Evolutionary conservation across 1,140 invertebrate species (phyloP), one percentile per base, ranked within the genome.

Genomic region (Rhagoletis pomonella): DNA sequence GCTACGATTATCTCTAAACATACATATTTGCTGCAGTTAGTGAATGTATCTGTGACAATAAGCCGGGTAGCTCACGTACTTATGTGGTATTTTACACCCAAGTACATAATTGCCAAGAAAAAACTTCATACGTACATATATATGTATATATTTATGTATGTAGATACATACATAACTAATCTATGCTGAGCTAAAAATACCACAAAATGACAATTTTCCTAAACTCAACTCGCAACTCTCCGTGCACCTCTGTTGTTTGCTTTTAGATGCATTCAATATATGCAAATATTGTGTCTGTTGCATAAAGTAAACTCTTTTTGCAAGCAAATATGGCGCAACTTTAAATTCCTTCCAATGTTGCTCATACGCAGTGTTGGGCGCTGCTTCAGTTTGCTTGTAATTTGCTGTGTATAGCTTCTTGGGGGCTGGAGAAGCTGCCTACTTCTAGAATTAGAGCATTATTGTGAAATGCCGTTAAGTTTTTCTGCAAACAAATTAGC

Each of bases 331-430:
- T 55, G 50, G 50, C 50, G 10, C 50, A 55, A 55, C 50, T 55
- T 55, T 7, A 55, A 55, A 55, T 55, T 55, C 50, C 5, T 55
- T 55, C 50, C 2, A 0, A 7, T 55, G 50, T 55, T 81, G 47
- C 73, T 81, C 73, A 81, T 81, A 81, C 73, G 73, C 73, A 42
- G 7, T 55, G 73, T 81, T 81, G 73, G 73, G 42, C 69, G 69
- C 47, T 55, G 50, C 50, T 55, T 55, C 10, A 55, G 50, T 55
- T 67, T 19, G 19, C 39, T 3, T 42, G 44, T 14, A 44, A 73
- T 73, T 81, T 81, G n/a, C 47, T 19, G 73, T 81, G 50, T 81
- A 81, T 55, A 10, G 47, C 69, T n/a, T 4, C 7, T 6, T 17
- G 4, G 17, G 73, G 17, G 17, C 42, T 55, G 69, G 6, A 17